Base-by-base conservation (phyloP, 2,113 vertebrate species). In the Passer montanus region DNA sequence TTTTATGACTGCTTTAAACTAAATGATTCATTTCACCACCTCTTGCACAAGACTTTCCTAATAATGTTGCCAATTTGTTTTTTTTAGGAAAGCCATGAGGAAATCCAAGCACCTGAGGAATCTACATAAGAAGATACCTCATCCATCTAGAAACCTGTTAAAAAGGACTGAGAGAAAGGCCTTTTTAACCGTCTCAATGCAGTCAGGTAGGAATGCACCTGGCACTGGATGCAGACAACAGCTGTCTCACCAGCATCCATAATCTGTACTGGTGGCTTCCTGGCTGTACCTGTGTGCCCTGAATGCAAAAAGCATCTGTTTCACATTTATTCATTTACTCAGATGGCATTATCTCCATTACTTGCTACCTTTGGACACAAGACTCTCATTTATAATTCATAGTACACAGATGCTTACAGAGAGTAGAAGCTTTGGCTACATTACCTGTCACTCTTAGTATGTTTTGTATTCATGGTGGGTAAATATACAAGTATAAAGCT, bases 341-440 rank as follows among this genome's bases (percentile, higher is more conserved):
- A 87, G 92, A 96, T 97, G 95, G 87, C 94, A 97, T 94, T 97
- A 97, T 94, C 97, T 95, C 89, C 96, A 96, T 90, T 95, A 95
- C 94, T 94, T 30, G 76, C 78, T 96, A 97, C 95, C 92, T 98
- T 97, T 96, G 96, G 97, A 97, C 95, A 97, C 96, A 97, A 97
- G 94, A 93, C 91, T 97, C 94, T 97, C 93, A 97, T 98, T 97
- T 97, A 98, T 98, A 97, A 98, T 98, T 97, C 95, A 98, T 96
- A 47, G 91, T 96, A 97, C 96, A 96, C 97, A 98, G 97, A 98
- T 97, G 97, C 96, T 98, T 97, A 95, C 95, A 97, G 96, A 90
- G 90, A 97, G 87, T 84, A 95, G 93, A 89, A 95, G 95, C 69
- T 94, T 95, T 95, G 95, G 96, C 93, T 97, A 89, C 93, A 83